Evolutionary conservation across 35 echinoderm and acorn worm genomes (phyloP), one percentile per base, ranked within the genome.

Genomic region (Lytechinus pictus): DNA sequence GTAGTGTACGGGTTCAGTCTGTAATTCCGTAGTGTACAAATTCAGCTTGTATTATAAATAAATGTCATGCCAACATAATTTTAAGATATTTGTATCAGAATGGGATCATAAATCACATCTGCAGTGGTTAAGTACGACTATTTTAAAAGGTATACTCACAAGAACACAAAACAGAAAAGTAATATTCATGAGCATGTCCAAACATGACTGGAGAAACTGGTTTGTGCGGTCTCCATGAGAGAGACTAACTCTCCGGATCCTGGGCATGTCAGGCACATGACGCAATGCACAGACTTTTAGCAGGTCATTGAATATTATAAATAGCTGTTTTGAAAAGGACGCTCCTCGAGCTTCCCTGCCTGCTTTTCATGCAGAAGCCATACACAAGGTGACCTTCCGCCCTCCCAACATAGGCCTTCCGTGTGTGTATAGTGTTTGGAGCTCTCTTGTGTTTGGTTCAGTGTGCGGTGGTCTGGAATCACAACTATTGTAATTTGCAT

Each of bases 311-410:
- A 90, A 90, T 90, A 90, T 90, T 90, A 90, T 90, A 90, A 90
- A 52, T 90, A 90, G 88, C 88, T 8, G 2, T 24, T 79, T 79
- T 79, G 66, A 16, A 79, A 58, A 24, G 66, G 66, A 79, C 66
- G 61, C 61, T n/a, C n/a, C n/a, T n/a, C n/a, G 33, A 44, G 33
- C 33, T 44, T 44, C 33, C 33, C 33, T 79, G 66, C 66, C 9
- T 16, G 56, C 56, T 58, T 58, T 44, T 44, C 33, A 44, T 8
- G 56, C 10, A 71, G 66, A 79, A 79, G 66, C 66, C 66, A 79
- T 79, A 79, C 19, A 79, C 88, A 90, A 90, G 88, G 88, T 90
- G 88, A 90, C 88, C 88, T 90, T 90, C 88, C 88, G 88, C 88
- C 88, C 88, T 90, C 29, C 88, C 88, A 44, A 90, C 14, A 51